Base-by-base conservation (phyloP, 2,888 invertebrate species). In the Athalia rosae region DNA sequence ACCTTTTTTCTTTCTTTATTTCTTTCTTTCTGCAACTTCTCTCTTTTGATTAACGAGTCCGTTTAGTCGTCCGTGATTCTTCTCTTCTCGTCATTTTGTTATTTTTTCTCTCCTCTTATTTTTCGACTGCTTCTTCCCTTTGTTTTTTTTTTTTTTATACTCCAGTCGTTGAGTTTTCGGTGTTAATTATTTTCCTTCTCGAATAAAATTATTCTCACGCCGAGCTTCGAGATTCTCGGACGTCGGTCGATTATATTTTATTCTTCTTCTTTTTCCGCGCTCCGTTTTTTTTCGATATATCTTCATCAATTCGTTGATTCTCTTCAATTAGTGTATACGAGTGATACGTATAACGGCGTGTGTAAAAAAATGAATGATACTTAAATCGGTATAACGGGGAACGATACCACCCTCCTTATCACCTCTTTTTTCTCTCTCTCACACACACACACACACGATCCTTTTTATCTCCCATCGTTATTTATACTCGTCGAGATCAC, bases 31-130 rank as follows among this genome's bases (percentile, higher is more conserved):
- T n/a, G 53, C 62, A 28, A n/a, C 28, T 28, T 28, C 28, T 28
- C 28, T 28, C 28, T 28, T 64, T 76, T 76, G 76, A 76, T 76
- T 76, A 76, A 76, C 56, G 76, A 76, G 76, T 50, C 63, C 63
- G 47, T 64, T 63, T 76, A 56, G 56, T 28, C 28, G 28, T 43
- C 45, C 56, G 63, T 41, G 67, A 50, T 53, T 63, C 64, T 63
- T 76, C 76, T 76, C 64, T 76, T 50, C 50, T 45, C 41, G 48
- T 43, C n/a, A 53, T 59, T 64, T 43, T n/a, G 11, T 63, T 76
- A 63, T 64, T 76, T 76, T 64, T 76, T 43, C 50, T 45, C 41
- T 62, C 11, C 64, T 11, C 8, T 64, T 5, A 4, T 9, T 50
- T 45, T 48, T 13, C 53, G 3, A 53, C 15, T 15, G 15, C 15